A percentile compares a stretch with the other conserved stretches of the same genome.
These are phyloP conservation scores for Euwallacea fornicatus DNA, from an alignment of 1,140 invertebrate species.

Conservation along the genomic window DNA sequence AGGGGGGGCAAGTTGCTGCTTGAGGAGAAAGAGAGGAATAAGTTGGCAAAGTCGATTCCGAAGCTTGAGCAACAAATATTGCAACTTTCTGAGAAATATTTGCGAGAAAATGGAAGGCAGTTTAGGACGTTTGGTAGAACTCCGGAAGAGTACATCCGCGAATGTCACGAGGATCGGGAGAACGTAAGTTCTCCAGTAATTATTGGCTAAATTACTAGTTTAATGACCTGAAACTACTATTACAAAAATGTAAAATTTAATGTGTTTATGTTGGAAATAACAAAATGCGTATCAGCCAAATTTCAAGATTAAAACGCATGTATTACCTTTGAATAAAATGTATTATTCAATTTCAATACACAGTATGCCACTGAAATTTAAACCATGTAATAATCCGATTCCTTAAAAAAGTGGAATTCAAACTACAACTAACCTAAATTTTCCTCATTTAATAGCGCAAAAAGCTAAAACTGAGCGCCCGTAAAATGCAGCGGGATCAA, in stretches of 20 bases:
- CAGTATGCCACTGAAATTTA: neutral
- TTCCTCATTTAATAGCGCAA: slow-evolving; percentile 33
- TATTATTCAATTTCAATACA: neutral
- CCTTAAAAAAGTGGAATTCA: neutral
- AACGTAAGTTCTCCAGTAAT: slow-evolving; percentile 34
- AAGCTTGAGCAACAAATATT: slow-evolving; percentile 67
- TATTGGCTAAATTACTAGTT: slow-evolving; percentile 3
- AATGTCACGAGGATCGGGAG: slow-evolving; percentile 38
- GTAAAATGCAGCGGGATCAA: slow-evolving; percentile 39
- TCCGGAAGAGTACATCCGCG: slow-evolving; percentile 37
- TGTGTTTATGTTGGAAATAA: neutral
- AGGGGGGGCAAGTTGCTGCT: slow-evolving; percentile 78
- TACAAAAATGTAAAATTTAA: neutral
- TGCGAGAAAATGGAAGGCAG: slow-evolving; percentile 51
- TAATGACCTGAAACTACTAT: neutral
- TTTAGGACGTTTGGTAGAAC: slow-evolving; percentile 63
- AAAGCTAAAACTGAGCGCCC: slow-evolving; percentile 41
- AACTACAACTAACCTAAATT: slow-evolving; percentile 3
- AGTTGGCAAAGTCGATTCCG: slow-evolving; percentile 56
- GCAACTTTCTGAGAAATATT: slow-evolving; percentile 59
- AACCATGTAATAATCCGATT: neutral
- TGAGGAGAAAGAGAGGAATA: slow-evolving; percentile 82
- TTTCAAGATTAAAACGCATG: neutral
- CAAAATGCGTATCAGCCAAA: neutral
- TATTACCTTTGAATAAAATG: neutral